phyloP scores from a whole-genome alignment of 2,797 vertebrate species.

The Pteropus rufus region DNA sequence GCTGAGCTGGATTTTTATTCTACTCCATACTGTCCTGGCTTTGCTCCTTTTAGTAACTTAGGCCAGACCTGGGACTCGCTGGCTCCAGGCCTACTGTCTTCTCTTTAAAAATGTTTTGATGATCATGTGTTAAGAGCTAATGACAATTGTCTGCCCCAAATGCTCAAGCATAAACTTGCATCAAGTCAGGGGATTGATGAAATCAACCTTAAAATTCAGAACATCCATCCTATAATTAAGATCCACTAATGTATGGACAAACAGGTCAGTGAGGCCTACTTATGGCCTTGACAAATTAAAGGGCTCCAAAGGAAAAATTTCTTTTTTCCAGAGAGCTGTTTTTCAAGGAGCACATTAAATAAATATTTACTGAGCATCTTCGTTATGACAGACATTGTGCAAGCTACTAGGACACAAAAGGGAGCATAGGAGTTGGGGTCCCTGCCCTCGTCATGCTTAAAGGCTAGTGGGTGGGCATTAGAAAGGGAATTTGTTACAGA shows the following conservation, averaged over 20 bases:
- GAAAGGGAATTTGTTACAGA: background rate
- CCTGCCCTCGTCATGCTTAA: background rate
- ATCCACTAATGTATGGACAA: constrained; percentile 47
- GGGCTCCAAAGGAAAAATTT: constrained; percentile 27
- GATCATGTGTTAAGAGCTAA: constrained; percentile 56
- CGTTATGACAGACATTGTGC: background rate
- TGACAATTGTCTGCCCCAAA: constrained; percentile 59
- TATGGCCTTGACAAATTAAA: constrained; percentile 63
- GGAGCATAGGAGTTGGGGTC: background rate
- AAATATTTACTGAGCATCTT: constrained; percentile 35
- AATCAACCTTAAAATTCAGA: constrained; percentile 65
- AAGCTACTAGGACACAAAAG: background rate
- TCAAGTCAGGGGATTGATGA: constrained; percentile 44
- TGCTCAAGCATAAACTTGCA: constrained; percentile 68
- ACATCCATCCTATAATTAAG: constrained; percentile 68
- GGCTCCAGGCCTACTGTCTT: background rate
- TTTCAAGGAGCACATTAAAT: constrained; percentile 4
- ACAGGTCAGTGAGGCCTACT: constrained; percentile 45
- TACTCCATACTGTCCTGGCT: background rate
- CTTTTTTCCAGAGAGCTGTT: constrained; percentile 34
- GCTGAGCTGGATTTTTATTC: background rate
- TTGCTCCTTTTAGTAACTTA: background rate
- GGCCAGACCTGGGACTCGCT: background rate
- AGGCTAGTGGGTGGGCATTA: background rate
- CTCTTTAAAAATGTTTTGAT: constrained; percentile 52